A percentile compares a stretch with the other conserved stretches of the same genome.
Evolutionary conservation across 2,888 invertebrate genomes (phyloP).

Genomic region (Eilema griseolum): DNA sequence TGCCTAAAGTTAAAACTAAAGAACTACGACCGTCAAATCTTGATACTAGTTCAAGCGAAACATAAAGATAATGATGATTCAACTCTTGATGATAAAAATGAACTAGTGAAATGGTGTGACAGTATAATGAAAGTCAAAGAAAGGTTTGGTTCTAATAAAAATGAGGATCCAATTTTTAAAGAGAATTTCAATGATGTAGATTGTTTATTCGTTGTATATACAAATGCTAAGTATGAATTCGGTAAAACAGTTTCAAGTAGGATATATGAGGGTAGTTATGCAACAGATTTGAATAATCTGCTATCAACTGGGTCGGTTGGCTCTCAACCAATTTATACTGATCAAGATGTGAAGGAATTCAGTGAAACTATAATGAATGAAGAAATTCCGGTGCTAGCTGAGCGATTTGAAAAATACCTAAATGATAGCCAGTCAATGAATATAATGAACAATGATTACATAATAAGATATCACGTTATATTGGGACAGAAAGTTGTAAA

Average conservation of each 20-base stretch:
- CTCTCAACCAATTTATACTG: slow-evolving; percentile 18
- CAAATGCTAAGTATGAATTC: slow-evolving; percentile 28
- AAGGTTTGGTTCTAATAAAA: slow-evolving; percentile 22
- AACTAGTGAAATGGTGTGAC: slow-evolving; percentile 30
- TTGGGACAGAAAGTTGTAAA: slow-evolving; percentile 29
- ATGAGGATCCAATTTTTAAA: slow-evolving; percentile 26
- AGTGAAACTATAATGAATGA: slow-evolving; percentile 27
- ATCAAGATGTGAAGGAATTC: slow-evolving; percentile 27
- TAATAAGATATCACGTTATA: slow-evolving; percentile 41
- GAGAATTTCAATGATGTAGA: slow-evolving; percentile 33
- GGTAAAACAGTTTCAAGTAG: slow-evolving; percentile 18
- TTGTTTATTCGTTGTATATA: slow-evolving; percentile 42
- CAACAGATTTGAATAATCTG: slow-evolving; percentile 20
- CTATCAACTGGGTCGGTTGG: slow-evolving; percentile 32
- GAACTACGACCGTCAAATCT: slow-evolving; percentile 19
- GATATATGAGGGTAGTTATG: slow-evolving; percentile 2
- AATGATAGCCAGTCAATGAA: slow-evolving; percentile 21
- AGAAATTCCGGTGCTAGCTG: slow-evolving; percentile 27
- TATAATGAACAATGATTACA: slow-evolving; percentile 32
- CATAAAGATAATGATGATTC: slow-evolving; percentile 32
- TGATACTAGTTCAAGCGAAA: slow-evolving; percentile 42
- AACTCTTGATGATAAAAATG: slow-evolving; percentile 19
- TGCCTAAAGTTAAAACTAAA: slow-evolving; percentile 33
- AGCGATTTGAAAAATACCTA: slow-evolving; percentile 19
- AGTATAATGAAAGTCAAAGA: slow-evolving; percentile 34